Percentiles rank a stretch among this genome's conserved stretches.
Conservation (phyloP, 2,113 vertebrate genomes). For the Dasyprocta punctata region DNA sequence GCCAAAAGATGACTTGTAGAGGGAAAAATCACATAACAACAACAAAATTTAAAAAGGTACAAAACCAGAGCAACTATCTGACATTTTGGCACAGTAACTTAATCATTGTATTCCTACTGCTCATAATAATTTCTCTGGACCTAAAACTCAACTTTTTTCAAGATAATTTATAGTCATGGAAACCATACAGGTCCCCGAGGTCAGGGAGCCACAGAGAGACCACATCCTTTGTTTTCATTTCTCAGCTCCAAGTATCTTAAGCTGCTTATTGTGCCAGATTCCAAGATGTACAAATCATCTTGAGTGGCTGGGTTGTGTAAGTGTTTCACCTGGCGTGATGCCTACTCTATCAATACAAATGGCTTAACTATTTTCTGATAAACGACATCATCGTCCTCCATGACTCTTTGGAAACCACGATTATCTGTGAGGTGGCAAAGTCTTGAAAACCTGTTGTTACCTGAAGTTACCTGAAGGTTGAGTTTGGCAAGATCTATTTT, state of each 20-base stretch:
- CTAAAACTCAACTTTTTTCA: slow-evolving; percentile 35
- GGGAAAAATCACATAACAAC: not conserved
- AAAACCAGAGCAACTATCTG: not conserved
- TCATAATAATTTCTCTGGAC: slow-evolving; percentile 19
- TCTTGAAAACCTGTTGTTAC: not conserved
- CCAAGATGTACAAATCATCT: slow-evolving; percentile 67
- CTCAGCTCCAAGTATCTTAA: slow-evolving; percentile 71
- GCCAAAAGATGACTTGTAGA: slow-evolving; percentile 24
- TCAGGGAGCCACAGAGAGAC: slow-evolving; percentile 68
- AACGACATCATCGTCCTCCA: not conserved
- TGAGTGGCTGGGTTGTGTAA: slow-evolving; percentile 16
- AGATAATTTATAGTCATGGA: slow-evolving; percentile 68
- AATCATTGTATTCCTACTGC: not conserved
- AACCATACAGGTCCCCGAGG: slow-evolving; percentile 70
- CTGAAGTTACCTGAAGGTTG: not conserved
- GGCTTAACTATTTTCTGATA: not conserved
- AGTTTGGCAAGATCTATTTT: not conserved
- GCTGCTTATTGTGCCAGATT: slow-evolving; percentile 47
- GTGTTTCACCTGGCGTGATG: slow-evolving; percentile 37
- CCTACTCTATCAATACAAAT: slow-evolving; percentile 22
- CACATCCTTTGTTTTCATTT: slow-evolving; percentile 79
- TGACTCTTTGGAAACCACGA: not conserved
- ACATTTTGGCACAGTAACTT: not conserved
- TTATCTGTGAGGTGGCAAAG: not conserved
- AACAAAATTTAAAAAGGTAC: not conserved